These are phyloP conservation scores for Enteromius unitaeniatus DNA, from an alignment of 2,797 vertebrate species.

Conservation along the genomic window DNA sequence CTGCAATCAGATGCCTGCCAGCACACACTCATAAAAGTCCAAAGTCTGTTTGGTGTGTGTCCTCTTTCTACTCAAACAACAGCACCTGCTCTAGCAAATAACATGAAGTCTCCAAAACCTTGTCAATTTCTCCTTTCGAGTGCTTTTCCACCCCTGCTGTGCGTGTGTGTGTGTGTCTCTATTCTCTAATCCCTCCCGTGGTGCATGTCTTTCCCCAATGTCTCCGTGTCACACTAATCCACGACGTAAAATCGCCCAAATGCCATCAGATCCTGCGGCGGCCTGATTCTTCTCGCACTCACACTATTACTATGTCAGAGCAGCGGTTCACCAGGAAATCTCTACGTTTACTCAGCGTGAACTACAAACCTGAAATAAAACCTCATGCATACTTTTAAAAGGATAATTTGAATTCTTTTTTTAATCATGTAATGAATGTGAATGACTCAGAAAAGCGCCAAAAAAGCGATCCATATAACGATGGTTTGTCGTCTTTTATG, in stretches of 20 bases:
- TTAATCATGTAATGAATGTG: neutral
- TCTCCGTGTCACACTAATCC: conserved; percentile 38
- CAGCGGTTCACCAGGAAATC: conserved; percentile 2
- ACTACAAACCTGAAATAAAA: neutral
- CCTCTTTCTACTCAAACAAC: conserved; percentile 4
- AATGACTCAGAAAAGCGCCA: neutral
- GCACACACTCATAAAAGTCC: neutral
- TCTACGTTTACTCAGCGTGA: neutral
- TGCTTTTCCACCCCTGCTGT: conserved; percentile 35
- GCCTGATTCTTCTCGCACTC: conserved; percentile 1
- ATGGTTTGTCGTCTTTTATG: neutral
- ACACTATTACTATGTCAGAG: neutral
- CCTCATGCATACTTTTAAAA: neutral
- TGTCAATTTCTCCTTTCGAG: conserved; percentile 1
- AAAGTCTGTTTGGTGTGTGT: neutral
- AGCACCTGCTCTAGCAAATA: conserved; percentile 1
- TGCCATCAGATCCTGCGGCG: conserved; percentile 23
- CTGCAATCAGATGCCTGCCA: conserved; percentile 15
- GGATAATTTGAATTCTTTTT: too few relatives aligned
- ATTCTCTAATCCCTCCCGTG: conserved; percentile 19
- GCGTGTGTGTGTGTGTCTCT: conserved; percentile 10
- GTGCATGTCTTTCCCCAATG: conserved; percentile 28
- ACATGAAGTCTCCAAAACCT: conserved; percentile 13
- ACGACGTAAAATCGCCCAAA: conserved; percentile 10
- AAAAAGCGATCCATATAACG: neutral